A percentile compares a stretch with the other conserved stretches of the same genome.
Conservation (phyloP, 2,888 invertebrate species). For the Caenorhabditis afra region DNA sequence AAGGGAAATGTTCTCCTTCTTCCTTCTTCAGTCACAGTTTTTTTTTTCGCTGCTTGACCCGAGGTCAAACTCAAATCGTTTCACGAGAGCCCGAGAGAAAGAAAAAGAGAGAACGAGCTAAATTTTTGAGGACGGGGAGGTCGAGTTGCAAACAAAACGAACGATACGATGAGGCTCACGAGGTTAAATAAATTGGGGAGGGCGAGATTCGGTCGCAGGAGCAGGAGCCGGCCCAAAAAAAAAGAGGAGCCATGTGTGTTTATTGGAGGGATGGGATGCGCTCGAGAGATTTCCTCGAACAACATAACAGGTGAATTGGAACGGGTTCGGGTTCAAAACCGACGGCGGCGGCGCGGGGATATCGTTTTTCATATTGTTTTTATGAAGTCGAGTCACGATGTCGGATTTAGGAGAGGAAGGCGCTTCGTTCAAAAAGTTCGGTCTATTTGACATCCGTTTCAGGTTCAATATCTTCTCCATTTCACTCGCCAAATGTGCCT, state of each 20-base stretch:
- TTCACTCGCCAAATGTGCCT: too few species aligned
- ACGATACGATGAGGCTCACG: conserved; percentile 58
- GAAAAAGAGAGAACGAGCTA: conserved; percentile 43
- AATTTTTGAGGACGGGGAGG: conserved; percentile 34
- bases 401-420: background rate
- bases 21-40: conserved; percentile 15
- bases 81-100: conserved; percentile 30
- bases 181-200: conserved; percentile 50
- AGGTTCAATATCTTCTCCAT: too few species aligned
- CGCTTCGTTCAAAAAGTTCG: background rate
- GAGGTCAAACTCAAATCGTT: conserved; percentile 37
- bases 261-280: conserved; percentile 13
- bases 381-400: conserved; percentile 3
- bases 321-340: conserved; percentile 27
- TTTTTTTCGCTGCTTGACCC: conserved; percentile 13
- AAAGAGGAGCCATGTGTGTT: conserved; percentile 42
- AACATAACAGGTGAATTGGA: conserved; percentile 15
- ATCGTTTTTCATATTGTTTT: conserved; percentile 24
- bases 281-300: conserved; percentile 32
- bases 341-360: background rate
- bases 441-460: background rate
- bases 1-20: too few species aligned
- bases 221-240: conserved; percentile 13
- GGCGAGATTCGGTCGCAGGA: conserved; percentile 40
- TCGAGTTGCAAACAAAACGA: conserved; percentile 59